Evolutionary conservation across 2,888 invertebrate species (phyloP), one percentile per base, ranked within the genome.

Genomic region (Oegoconia quadripuncta): DNA sequence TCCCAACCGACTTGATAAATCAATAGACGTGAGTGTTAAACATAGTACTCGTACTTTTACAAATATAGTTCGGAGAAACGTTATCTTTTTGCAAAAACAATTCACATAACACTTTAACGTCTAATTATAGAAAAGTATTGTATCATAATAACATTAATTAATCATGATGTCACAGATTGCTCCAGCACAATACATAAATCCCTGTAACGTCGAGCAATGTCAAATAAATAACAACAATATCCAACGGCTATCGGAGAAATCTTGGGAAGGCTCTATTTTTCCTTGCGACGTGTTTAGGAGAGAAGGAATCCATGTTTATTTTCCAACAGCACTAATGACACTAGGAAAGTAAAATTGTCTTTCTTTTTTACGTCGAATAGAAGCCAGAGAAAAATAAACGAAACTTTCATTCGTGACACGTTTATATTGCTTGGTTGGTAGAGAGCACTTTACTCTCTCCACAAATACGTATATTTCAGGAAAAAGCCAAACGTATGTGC

Each of bases 221-320:
- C 34, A 42, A 42, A 32, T 53, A 53, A 59, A 54, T 58, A 50
- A 50, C 50, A 43, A 53, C 53, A 44, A 50, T 52, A 52, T 59
- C 45, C 48, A 43, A 38, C 38, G 43, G 40, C 49, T 55, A 58
- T 55, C 48, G 33, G 38, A 47, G 35, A 54, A 44, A 49, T 48
- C 43, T 46, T 42, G 42, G 47, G 35, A 43, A 46, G 13, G 12
- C 23, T 26, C 42, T 58, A 50, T 57, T 59, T 58, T 50, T 46
- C 38, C 51, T 46, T 34, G 36, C 39, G 41, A 40, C 37, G 48
- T 45, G 39, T 50, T 53, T 48, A 43, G 39, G 37, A 44, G 50
- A 48, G 36, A 42, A 46, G 23, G 32, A 43, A 50, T 34, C 40
- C 33, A 30, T 47, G 35, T 46, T 49, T 55, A 48, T 51, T 44